A percentile compares a stretch with the other conserved stretches of the same genome.
These are phyloP conservation scores for Scotopteryx bipunctaria DNA, from an alignment of 2,888 invertebrate species.

Conservation along the genomic window DNA sequence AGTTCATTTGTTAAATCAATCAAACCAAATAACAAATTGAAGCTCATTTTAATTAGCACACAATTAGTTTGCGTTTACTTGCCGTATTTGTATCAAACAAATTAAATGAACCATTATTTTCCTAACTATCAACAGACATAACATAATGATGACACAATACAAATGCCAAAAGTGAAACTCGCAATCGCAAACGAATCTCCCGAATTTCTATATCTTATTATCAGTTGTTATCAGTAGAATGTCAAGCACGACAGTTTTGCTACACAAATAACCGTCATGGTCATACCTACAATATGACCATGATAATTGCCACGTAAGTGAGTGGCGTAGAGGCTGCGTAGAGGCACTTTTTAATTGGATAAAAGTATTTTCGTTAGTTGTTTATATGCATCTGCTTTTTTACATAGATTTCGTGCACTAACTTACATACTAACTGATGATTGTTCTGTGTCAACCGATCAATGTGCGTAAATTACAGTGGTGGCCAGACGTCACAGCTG, in stretches of 20 bases:
- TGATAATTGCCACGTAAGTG: too few relatives aligned
- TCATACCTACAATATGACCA: too few relatives aligned
- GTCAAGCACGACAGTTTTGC: too few relatives aligned
- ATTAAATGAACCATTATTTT: constrained; percentile 38
- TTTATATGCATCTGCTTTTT: not conserved
- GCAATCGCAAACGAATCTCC: too few relatives aligned
- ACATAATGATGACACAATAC: not conserved
- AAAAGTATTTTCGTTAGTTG: not conserved
- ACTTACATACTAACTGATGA: not conserved
- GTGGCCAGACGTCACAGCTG: constrained; percentile 15
- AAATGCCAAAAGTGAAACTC: not conserved
- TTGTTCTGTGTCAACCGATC: constrained; percentile 7
- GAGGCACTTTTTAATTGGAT: not conserved
- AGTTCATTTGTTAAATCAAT: constrained; percentile 11
- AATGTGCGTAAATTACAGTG: constrained; percentile 23
- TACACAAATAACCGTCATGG: too few relatives aligned
- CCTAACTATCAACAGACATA: not conserved
- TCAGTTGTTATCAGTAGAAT: too few relatives aligned
- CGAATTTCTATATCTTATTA: too few relatives aligned
- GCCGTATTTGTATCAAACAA: constrained; percentile 52
- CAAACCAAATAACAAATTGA: constrained; percentile 54
- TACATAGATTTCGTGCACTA: not conserved
- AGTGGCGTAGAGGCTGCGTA: not conserved
- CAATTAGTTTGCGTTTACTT: constrained; percentile 66
- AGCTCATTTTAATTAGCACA: constrained; percentile 62